Conservation (phyloP, 2,888 invertebrate species). For the Drosophila greeni region DNA sequence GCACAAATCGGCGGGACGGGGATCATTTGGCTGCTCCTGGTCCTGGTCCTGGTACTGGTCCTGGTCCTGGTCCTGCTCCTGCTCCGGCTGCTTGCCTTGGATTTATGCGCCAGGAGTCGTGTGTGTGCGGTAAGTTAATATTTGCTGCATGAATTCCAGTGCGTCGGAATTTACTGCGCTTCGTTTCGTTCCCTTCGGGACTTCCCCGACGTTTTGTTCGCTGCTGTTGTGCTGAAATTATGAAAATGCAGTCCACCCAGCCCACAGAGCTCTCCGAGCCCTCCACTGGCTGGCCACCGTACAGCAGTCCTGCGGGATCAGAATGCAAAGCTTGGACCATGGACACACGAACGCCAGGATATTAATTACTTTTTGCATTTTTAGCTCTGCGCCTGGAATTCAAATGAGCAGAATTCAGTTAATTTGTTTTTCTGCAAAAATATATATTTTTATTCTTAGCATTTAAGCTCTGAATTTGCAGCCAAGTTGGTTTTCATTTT, state of each 20-base stretch:
- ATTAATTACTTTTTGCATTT: conserved; percentile 65
- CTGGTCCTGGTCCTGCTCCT: not conserved
- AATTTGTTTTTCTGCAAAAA: conserved; percentile 52
- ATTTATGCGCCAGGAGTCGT: conserved; percentile 35
- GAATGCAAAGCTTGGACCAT: conserved; percentile 8
- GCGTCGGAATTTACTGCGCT: conserved; percentile 63
- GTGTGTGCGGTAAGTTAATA: conserved; percentile 66
- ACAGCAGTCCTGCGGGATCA: conserved; percentile 29
- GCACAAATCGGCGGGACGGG: conserved; percentile 58
- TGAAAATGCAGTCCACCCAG: conserved; percentile 55
- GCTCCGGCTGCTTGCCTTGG: conserved; percentile 8
- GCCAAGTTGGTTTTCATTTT: conserved; percentile 23
- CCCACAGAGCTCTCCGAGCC: conserved; percentile 1
- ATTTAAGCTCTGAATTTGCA: conserved; percentile 34
- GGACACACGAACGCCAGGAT: conserved; percentile 37
- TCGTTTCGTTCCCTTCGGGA: conserved; percentile 37
- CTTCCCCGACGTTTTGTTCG: conserved; percentile 33
- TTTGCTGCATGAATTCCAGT: conserved; percentile 70
- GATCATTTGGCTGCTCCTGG: conserved; percentile 41
- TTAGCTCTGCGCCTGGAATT: conserved; percentile 45
- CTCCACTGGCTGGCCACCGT: conserved; percentile 1
- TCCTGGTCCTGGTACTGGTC: conserved; percentile 9
- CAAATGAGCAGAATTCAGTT: conserved; percentile 56
- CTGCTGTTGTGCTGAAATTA: conserved; percentile 62
- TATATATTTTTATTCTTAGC: conserved; percentile 19